Evolutionary conservation across 2,113 vertebrate species (phyloP).

Genomic region (Scolopax mira): DNA sequence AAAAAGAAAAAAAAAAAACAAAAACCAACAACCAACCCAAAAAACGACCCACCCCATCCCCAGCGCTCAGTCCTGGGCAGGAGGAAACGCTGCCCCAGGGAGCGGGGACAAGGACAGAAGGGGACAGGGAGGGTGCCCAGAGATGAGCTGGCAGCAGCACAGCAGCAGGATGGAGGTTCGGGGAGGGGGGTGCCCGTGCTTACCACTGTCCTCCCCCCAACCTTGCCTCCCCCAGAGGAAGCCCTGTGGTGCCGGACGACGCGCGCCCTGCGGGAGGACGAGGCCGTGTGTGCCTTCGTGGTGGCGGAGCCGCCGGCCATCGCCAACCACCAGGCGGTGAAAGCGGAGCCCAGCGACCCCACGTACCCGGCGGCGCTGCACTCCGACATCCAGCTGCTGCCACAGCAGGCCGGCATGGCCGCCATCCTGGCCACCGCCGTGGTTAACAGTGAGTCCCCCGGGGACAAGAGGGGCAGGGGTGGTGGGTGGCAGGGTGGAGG

Average conservation of each 20-base stretch:
- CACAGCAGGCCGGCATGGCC: constrained; percentile 97
- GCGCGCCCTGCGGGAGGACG: constrained; percentile 70
- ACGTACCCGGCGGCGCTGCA: constrained; percentile 69
- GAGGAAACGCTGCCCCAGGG: not conserved
- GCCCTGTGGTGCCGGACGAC: constrained; percentile 88
- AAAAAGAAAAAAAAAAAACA: not conserved
- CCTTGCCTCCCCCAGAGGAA: constrained; percentile 70
- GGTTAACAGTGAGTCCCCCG: constrained; percentile 88
- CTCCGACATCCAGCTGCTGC: constrained; percentile 93
- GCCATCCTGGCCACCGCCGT: constrained; percentile 94
- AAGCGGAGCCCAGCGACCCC: constrained; percentile 69
- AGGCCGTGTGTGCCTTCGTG: constrained; percentile 69
- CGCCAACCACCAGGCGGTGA: constrained; percentile 66
- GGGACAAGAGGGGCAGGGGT: rapidly evolving
- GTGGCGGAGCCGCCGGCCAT: constrained; percentile 54
- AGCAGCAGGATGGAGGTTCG: not conserved
- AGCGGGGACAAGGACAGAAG: not conserved
- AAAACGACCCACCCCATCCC: too few species aligned
- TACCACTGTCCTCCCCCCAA: not conserved
- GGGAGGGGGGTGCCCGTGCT: not conserved
- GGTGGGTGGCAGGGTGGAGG: too few species aligned
- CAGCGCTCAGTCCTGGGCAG: rapidly evolving
- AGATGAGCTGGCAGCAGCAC: not conserved
- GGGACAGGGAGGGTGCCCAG: not conserved
- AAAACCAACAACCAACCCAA: too few species aligned